Evolutionary conservation across 2,888 invertebrate genomes (phyloP).

Genomic region (Therioaphis trifolii): DNA sequence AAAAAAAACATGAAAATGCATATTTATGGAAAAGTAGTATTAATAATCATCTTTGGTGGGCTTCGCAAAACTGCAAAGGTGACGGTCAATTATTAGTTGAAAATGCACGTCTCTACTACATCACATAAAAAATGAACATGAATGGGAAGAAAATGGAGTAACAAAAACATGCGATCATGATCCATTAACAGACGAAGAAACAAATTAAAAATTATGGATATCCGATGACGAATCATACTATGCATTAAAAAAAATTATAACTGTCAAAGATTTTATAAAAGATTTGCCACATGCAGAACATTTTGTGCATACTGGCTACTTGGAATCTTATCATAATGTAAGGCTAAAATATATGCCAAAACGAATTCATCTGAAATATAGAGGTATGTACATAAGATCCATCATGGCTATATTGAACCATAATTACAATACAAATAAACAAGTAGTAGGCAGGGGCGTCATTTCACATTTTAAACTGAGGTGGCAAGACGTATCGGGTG

Average conservation of each 20-base stretch:
- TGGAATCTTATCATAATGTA: no score
- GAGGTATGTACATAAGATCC: no score
- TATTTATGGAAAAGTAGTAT: slow-evolving; percentile 63
- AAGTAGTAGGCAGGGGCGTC: no score
- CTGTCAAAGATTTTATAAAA: slow-evolving; percentile 24
- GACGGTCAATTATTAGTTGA: slow-evolving; percentile 11
- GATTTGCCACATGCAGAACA: slow-evolving; percentile 10
- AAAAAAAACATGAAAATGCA: slow-evolving; percentile 32
- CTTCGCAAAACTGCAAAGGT: background rate
- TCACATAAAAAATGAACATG: slow-evolving; percentile 25
- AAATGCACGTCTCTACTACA: no score
- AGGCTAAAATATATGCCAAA: no score
- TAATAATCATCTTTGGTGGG: slow-evolving; percentile 34
- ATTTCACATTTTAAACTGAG: no score
- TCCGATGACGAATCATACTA: slow-evolving; percentile 8
- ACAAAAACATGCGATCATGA: slow-evolving; percentile 19
- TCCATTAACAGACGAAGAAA: background rate
- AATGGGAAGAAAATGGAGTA: slow-evolving; percentile 11
- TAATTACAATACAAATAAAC: no score
- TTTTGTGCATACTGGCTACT: no score
- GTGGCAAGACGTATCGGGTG: no score
- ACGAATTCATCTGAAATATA: no score
- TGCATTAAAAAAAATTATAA: slow-evolving; percentile 34
- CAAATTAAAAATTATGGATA: slow-evolving; percentile 34
- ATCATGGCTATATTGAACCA: no score